Conservation (phyloP, 2,113 vertebrate genomes). For the Dendrocopos noguchii region DNA sequence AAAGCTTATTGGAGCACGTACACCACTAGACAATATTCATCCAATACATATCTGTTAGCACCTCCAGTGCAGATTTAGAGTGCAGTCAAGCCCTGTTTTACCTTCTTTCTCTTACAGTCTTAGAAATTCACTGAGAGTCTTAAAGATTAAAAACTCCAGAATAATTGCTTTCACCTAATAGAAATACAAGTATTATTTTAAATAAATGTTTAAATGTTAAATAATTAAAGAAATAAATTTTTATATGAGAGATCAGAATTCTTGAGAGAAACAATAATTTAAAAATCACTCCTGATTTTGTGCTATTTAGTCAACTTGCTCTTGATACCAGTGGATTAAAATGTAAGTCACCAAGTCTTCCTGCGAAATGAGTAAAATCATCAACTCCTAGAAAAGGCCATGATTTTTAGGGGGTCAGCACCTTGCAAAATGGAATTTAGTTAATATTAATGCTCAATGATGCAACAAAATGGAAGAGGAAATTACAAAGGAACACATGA, state of each 20-base stretch:
- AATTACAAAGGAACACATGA: constrained; percentile 33
- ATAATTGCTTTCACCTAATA: not conserved
- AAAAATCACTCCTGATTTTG: not conserved
- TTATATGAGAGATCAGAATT: not conserved
- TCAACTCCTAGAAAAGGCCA: not conserved
- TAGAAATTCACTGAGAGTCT: not conserved
- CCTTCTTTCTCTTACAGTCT: not conserved
- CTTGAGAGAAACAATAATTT: not conserved
- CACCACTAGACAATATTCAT: fast-evolving
- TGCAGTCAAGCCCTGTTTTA: not conserved
- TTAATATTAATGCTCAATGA: not conserved
- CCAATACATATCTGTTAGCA: not conserved
- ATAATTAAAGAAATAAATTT: not conserved
- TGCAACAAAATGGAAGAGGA: not conserved
- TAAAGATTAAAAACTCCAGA: not conserved
- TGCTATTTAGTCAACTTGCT: not conserved
- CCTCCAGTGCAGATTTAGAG: not conserved
- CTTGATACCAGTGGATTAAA: not conserved
- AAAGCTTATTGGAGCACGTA: not conserved
- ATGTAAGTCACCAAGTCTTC: not conserved
- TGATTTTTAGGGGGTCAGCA: constrained; percentile 7
- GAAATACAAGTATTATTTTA: not conserved
- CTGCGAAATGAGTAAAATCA: not conserved
- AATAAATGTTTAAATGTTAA: too few relatives aligned
- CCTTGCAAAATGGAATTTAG: not conserved